Evolutionary conservation across 2,113 vertebrate genomes (phyloP), one percentile per base, ranked within the genome.

Genomic region (Toxotes chatareus): DNA sequence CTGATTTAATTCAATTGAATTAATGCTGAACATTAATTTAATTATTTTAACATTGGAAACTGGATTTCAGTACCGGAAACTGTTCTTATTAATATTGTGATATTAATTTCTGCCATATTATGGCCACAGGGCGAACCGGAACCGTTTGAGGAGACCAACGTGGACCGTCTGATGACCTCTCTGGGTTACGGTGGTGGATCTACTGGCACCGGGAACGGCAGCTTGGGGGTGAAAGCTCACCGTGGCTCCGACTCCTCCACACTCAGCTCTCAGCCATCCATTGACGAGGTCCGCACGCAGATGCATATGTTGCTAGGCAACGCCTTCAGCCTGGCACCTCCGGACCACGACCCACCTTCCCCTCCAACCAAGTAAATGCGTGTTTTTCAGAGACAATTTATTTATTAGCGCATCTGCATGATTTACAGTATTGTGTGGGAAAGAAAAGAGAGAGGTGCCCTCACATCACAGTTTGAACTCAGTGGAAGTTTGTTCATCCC

Each of bases 271-370:
- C 97, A 99, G 95, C 98, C 98, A 0, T 99, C 98, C 91, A 99
- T 99, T 73, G 97, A 99, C 3, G 98, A 99, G 90, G 98, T 99
- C 84, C 94, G 97, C 69, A 97, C 97, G 76, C 98, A 99, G 94
- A 99, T 99, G 98, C 98, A 99, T 69, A 96, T 99, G 96, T 95
- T 99, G 75, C 94, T 99, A 89, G 98, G 99, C 92, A 98, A 99
- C 83, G 97, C 98, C 59, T 99, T 99, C 93, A 99, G 97, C 94
- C 94, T 99, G 94, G 98, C 97, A 0, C 97, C 97, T 0, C 95
- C 97, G 0, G 97, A 98, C 88, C 97, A 97, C 0, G 89, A 91
- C 86, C 92, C 92, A 1, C 94, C 93, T 40, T 93, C 94, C 27
- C 90, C 93, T n/a, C 91, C 86, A 17, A 95, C 86, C 92, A 93